phyloP scores from a whole-genome alignment of 2,888 invertebrate genomes.

The Iselma pallidipennis region DNA sequence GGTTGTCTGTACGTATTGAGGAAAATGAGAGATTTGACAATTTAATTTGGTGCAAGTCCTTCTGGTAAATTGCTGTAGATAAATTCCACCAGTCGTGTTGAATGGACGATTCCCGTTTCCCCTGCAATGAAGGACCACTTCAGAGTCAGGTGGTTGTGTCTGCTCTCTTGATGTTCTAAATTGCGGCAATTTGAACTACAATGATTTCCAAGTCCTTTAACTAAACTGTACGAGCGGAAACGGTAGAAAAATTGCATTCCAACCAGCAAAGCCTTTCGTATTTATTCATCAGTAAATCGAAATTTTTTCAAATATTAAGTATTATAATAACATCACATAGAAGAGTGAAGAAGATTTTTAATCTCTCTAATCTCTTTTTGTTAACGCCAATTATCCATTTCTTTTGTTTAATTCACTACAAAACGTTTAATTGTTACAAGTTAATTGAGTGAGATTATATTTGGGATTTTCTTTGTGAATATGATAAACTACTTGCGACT shows the following conservation, averaged over 20 bases:
- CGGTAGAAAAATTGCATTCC: constrained; percentile 39
- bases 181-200: constrained; percentile 55
- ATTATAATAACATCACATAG: background rate
- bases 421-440: no score
- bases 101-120: constrained; percentile 41
- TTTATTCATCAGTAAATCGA: constrained; percentile 12
- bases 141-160: constrained; percentile 57
- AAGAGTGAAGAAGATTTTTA: background rate
- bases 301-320: background rate
- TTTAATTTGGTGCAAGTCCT: constrained; percentile 55
- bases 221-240: constrained; percentile 28
- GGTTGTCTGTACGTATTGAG: constrained; percentile 37
- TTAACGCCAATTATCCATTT: background rate
- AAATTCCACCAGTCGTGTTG: constrained; percentile 44
- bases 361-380: background rate
- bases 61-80: constrained; percentile 55
- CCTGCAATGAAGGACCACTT: constrained; percentile 53
- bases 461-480: no score
- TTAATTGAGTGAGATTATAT: no score
- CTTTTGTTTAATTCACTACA: no score
- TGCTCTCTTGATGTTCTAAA: constrained; percentile 55
- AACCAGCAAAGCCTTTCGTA: constrained; percentile 22
- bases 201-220: constrained; percentile 39
- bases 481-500: no score
- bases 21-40: constrained; percentile 50